Percentiles rank a stretch among this genome's conserved stretches.
These are phyloP conservation scores for Ericerus pela DNA, from an alignment of 1,140 invertebrate genomes.

Conservation along the genomic window DNA sequence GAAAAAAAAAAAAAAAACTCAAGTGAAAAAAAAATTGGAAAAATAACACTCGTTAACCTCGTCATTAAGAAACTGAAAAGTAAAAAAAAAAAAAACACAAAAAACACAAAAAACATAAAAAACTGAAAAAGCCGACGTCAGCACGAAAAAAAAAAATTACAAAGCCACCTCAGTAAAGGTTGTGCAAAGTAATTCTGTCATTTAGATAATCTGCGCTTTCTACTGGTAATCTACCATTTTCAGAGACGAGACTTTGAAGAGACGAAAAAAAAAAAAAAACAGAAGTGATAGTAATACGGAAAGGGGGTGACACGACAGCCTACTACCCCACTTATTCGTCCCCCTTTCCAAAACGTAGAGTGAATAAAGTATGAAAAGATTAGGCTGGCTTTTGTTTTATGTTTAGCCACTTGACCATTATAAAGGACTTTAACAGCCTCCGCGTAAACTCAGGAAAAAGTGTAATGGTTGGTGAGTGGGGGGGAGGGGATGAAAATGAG, in stretches of 20 bases:
- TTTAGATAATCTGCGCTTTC: slow-evolving; percentile 9
- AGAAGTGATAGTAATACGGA: slow-evolving; percentile 7
- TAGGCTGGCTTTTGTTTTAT: slow-evolving; percentile 9
- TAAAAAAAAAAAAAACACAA: too few species aligned
- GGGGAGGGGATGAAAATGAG: neutral
- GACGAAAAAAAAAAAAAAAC: too few species aligned
- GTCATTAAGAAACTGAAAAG: too few species aligned
- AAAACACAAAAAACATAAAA: too few species aligned
- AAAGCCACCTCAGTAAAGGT: too few species aligned
- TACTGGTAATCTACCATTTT: slow-evolving; percentile 1
- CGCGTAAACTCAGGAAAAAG: neutral
- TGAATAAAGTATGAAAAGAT: slow-evolving; percentile 11
- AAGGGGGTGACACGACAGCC: neutral
- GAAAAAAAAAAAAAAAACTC: too few species aligned
- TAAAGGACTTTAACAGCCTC: slow-evolving; percentile 6
- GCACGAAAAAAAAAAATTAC: too few species aligned
- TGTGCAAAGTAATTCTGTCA: slow-evolving; percentile 6
- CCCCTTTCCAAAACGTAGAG: neutral
- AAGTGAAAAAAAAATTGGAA: too few species aligned
- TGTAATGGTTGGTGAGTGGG: neutral
- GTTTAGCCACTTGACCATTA: slow-evolving; percentile 9
- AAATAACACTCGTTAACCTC: too few species aligned
- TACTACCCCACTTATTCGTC: too few species aligned
- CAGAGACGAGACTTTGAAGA: too few species aligned
- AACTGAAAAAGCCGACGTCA: too few species aligned